phyloP scores from a whole-genome alignment of 2,113 vertebrate species.

The Tetrax tetrax region DNA sequence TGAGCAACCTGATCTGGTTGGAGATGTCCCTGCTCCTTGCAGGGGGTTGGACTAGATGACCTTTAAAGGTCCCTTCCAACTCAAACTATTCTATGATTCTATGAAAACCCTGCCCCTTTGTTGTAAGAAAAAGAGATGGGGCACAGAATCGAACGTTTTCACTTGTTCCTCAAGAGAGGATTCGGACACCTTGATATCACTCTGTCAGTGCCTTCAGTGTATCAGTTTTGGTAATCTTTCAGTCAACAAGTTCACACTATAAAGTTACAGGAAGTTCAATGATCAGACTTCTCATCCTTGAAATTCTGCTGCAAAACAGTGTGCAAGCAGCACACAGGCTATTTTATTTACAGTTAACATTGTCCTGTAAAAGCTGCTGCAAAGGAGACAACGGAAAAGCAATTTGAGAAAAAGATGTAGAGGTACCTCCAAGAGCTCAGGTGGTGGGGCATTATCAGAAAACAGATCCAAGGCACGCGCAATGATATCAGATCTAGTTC shows the following conservation, averaged over 20 bases:
- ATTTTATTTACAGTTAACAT: neutral
- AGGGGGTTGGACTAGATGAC: too few relatives aligned
- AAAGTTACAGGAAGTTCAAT: neutral
- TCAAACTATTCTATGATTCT: too few relatives aligned
- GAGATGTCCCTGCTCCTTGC: too few relatives aligned
- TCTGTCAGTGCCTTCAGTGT: neutral
- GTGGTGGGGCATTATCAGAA: slow-evolving; percentile 88
- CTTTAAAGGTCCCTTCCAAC: too few relatives aligned
- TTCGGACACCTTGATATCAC: neutral
- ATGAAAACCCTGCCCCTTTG: neutral
- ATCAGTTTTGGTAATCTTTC: neutral
- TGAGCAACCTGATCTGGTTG: too few relatives aligned
- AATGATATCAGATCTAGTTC: slow-evolving; percentile 86
- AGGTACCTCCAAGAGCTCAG: slow-evolving; percentile 88
- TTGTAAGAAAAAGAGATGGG: neutral
- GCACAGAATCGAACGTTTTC: neutral
- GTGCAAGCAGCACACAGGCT: neutral
- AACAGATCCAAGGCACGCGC: slow-evolving; percentile 88
- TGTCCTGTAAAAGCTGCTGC: neutral
- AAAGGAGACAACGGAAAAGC: neutral
- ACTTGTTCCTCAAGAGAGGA: neutral
- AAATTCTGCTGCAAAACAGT: neutral
- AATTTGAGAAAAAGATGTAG: neutral
- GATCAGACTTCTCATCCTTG: neutral
- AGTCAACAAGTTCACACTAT: neutral